Evolutionary conservation across 2,113 vertebrate species (phyloP), one percentile per base, ranked within the genome.

Genomic region (Meles meles): DNA sequence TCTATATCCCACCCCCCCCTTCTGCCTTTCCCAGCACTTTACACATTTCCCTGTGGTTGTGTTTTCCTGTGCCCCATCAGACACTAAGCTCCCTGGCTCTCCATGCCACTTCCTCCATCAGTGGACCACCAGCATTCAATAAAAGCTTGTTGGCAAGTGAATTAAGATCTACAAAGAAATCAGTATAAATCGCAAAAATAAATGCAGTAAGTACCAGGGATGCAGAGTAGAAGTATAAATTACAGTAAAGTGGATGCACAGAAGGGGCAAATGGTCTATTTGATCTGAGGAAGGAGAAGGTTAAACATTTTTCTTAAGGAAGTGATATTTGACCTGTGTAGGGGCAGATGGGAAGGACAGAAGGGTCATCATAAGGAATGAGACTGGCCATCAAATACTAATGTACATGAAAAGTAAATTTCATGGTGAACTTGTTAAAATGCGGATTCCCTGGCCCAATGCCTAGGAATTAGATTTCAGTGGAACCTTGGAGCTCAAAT

Each of bases 1-100:
- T 55, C 39, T 7, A 10, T 6, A 14, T 23, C 31, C 27, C 61
- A 5, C 6, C 8, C 6, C 18, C 3, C 11, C 21, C 2, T 18
- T 37, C 88, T 42, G 37, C 61, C 37, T 74, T 57, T 79, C 31
- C 7, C 0, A 42, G 34, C 37, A 27, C 25, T 4, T 6, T 6
- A 12, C 47, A 18, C 63, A 10, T 2, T 21, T 61, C n/a, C 21
- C 0, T 81, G 44, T 12, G 63, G 27, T 2, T 21, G 18, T 31
- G 2, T 27, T 49, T 65, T 37, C 55, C 13, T 21, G 5, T 31
- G 5, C 52, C 34, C 63, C 11, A 0, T 25, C 20, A 27, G 34
- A 49, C 47, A 25, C 61, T 37, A n/a, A 29, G 69, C 4, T 71
- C 77, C 15, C 0, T 15, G 37, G 1, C 27, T 82, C 20, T 25